phyloP scores from a whole-genome alignment of 2,113 vertebrate species.

The Aspidoscelis tigris region DNA sequence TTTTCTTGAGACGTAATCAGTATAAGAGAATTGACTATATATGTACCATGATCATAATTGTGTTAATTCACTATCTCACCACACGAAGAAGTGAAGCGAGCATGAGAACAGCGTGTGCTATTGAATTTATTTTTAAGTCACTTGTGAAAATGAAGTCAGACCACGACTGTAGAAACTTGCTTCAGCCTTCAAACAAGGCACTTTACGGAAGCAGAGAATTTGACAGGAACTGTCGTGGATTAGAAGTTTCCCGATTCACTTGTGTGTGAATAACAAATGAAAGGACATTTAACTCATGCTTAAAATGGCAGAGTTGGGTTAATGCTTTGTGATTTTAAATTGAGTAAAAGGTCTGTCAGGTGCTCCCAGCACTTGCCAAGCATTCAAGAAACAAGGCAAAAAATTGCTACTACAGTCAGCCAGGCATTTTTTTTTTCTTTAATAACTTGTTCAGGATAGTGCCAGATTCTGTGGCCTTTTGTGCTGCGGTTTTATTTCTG shows the following conservation, averaged over 20 bases:
- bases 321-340: constrained; percentile 27
- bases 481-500: constrained; percentile 38
- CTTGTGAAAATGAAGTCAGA: constrained; percentile 47
- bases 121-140: constrained; percentile 27
- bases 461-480: constrained; percentile 53
- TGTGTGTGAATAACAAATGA: constrained; percentile 13
- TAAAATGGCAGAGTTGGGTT: fast-evolving
- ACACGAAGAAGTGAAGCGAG: constrained; percentile 14
- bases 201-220: constrained; percentile 1
- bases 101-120: neutral
- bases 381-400: constrained; percentile 22
- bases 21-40: neutral
- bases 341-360: neutral
- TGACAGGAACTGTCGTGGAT: constrained; percentile 20
- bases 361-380: constrained; percentile 9
- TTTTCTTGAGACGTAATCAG: neutral
- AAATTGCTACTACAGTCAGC: constrained; percentile 33
- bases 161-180: neutral
- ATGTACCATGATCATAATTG: neutral
- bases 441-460: constrained; percentile 18
- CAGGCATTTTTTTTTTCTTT: constrained; percentile 24
- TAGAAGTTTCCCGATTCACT: constrained; percentile 16
- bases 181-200: constrained; percentile 12
- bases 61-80: constrained; percentile 16
- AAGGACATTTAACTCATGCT: neutral